Conservation (phyloP, 2,888 invertebrate species). For the Agonopterix heracliana region DNA sequence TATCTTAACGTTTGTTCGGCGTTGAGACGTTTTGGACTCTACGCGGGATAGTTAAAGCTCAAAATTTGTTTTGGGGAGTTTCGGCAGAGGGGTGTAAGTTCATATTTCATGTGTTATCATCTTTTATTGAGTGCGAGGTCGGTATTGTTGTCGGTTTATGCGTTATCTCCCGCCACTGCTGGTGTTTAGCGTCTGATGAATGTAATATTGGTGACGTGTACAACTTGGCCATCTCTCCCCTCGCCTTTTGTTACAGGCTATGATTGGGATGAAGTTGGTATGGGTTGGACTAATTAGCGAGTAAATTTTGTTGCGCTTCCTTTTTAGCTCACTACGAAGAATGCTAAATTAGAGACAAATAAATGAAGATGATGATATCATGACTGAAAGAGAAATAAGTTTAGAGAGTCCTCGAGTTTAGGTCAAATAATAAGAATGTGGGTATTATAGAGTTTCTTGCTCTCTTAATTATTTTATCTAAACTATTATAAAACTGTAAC, state of each 20-base stretch:
- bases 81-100: conserved; percentile 60
- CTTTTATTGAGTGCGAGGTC: conserved; percentile 74
- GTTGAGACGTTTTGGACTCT: conserved; percentile 21
- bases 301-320: no score
- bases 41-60: conserved; percentile 18
- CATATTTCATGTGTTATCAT: conserved; percentile 76
- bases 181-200: conserved; percentile 72
- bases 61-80: conserved; percentile 17
- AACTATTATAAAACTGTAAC: no score
- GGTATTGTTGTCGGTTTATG: conserved; percentile 73
- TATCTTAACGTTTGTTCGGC: conserved; percentile 30
- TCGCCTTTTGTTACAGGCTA: background rate
- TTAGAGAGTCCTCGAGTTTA: no score
- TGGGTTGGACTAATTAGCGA: no score
- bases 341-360: no score
- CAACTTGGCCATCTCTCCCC: background rate
- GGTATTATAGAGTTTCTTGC: no score
- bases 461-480: no score
- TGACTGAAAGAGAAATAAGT: no score
- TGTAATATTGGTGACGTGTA: conserved; percentile 52
- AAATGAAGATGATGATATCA: no score
- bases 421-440: no score
- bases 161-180: conserved; percentile 63
- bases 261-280: no score
- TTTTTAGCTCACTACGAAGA: no score